phyloP scores from a whole-genome alignment of 2,888 invertebrate genomes.

The Empis stercorea region DNA sequence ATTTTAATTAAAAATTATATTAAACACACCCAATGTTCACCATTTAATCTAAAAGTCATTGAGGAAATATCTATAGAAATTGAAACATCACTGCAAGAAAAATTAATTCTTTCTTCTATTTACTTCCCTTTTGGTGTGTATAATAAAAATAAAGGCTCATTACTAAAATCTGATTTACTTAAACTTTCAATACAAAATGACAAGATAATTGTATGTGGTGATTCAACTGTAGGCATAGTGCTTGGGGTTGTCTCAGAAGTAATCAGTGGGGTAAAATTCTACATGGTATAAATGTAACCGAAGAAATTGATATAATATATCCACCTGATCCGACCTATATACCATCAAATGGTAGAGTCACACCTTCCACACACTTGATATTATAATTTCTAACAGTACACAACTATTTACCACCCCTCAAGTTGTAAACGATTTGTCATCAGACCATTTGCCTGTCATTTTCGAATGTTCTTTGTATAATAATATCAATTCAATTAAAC shows the following conservation, averaged over 20 bases:
- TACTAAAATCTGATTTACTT: neutral
- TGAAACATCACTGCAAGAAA: neutral
- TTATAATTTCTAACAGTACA: too few relatives aligned
- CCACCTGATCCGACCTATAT: neutral
- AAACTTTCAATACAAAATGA: constrained; percentile 1
- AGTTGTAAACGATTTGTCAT: too few relatives aligned
- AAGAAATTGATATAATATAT: too few relatives aligned
- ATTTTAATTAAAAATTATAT: too few relatives aligned
- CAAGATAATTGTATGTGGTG: constrained; percentile 1
- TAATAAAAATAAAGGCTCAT: too few relatives aligned
- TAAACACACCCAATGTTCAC: too few relatives aligned
- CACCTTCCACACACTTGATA: too few relatives aligned
- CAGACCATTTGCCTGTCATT: too few relatives aligned
- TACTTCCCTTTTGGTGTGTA: neutral
- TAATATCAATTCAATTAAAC: too few relatives aligned
- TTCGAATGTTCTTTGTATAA: too few relatives aligned
- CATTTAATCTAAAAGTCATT: neutral
- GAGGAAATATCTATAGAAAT: neutral
- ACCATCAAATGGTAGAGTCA: neutral
- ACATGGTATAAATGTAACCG: too few relatives aligned
- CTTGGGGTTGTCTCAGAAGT: constrained; percentile 5
- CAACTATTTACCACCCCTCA: too few relatives aligned
- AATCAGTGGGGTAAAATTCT: constrained; percentile 4
- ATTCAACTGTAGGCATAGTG: constrained; percentile 4
- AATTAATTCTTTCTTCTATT: neutral